Base-by-base conservation (phyloP, 2,888 invertebrate species). In the Pandemis corylana region DNA sequence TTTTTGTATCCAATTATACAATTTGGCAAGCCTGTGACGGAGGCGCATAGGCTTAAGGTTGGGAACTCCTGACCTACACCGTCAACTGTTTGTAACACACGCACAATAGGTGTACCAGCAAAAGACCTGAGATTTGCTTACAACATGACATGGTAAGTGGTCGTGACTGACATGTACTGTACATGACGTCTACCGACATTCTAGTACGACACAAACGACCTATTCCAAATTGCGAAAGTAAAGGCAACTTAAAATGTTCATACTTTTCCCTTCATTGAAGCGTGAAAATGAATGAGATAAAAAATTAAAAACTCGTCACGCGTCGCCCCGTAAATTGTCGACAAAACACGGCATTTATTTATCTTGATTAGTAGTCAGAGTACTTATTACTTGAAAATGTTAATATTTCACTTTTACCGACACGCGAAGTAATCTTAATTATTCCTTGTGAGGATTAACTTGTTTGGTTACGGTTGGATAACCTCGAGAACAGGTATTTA, bases 171-270 rank as follows among this genome's bases (percentile, higher is more conserved):
- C 5, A 44, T 13, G 2, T n/a, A n/a, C n/a, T 20, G 20, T 36
- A 36, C 28, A 59, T 59, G 12, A 59, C 15, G 15, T 5, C 9
- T 28, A 59, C 59, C 42, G 13, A 63, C 44, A 63, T 42, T 44
- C 44, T 62, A 42, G 41, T 62, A 5, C 5, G 13, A 15, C 1
- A 15, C 59, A 42, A 42, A 67, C 42, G 56, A 56, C 56, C 67
- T 67, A 67, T 67, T 67, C 67, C 7, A 15, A 15, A 41, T 67
- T 53, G 53, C 67, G 53, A 67, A 56, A 67, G 41, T 12, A n/a
- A 42, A 67, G 12, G 15, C 53, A 56, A 42, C 56, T 67, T 36
- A 20, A 20, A 20, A 20, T n/a, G n/a, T 5, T 51, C 7, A 13
- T n/a, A 51, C 51, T 51, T 51, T 51, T 51, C n/a, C 51, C 7